phyloP scores from a whole-genome alignment of 2,113 vertebrate species.

The Ceuthmochares aereus region DNA sequence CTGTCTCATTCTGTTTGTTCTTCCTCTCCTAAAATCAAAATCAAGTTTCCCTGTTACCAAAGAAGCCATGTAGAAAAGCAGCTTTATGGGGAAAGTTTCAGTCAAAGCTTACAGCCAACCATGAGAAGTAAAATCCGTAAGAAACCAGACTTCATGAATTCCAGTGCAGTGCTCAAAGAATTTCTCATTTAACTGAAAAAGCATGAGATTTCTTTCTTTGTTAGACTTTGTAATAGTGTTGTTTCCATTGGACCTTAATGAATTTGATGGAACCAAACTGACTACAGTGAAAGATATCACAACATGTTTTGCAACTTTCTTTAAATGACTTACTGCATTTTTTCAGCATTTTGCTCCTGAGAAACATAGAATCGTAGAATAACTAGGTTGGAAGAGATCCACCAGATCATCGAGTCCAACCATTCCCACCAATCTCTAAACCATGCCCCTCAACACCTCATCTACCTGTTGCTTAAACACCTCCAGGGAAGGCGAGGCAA shows the following conservation, averaged over 20 bases:
- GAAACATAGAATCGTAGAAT: too few species aligned
- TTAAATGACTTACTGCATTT: background rate
- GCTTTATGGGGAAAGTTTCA: background rate
- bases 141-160: background rate
- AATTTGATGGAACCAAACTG: background rate
- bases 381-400: too few species aligned
- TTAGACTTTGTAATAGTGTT: background rate
- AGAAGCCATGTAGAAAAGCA: background rate
- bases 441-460: too few species aligned
- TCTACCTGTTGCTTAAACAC: too few species aligned
- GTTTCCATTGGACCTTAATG: background rate
- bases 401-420: too few species aligned
- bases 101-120: background rate
- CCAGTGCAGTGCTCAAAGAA: background rate
- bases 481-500: too few species aligned
- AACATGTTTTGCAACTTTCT: background rate
- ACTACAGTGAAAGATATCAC: background rate
- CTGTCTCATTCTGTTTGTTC: background rate
- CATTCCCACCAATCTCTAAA: too few species aligned
- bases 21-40: background rate
- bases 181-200: background rate
- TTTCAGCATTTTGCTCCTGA: background rate
- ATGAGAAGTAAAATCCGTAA: background rate
- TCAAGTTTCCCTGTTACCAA: background rate
- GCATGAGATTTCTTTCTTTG: background rate